phyloP scores from a whole-genome alignment of 2,797 vertebrate genomes.

The Prunella strophiata region DNA sequence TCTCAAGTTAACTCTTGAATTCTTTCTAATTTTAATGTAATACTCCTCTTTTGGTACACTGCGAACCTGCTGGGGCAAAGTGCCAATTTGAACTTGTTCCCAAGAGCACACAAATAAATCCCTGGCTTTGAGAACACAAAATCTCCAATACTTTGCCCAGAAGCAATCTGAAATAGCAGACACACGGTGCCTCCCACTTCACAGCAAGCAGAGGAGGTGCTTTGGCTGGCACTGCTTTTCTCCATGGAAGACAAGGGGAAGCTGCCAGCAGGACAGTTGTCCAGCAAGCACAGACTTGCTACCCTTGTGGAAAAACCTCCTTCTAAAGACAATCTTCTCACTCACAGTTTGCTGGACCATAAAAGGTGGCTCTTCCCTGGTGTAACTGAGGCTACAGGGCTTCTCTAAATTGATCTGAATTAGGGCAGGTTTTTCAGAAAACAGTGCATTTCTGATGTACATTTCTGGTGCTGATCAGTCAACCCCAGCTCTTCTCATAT shows the following conservation, averaged over 20 bases:
- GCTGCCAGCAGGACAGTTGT: background rate
- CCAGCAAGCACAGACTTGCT: background rate
- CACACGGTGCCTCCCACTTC: background rate
- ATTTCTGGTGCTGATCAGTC: background rate
- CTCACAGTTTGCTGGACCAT: background rate
- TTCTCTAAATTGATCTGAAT: background rate
- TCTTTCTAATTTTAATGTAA: background rate
- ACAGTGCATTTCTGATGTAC: background rate
- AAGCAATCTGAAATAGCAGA: background rate
- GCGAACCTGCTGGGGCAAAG: background rate
- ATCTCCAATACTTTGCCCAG: background rate
- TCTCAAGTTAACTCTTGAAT: background rate
- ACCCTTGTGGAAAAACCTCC: background rate
- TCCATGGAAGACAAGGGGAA: background rate
- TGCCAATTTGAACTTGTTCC: background rate
- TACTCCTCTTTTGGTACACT: background rate
- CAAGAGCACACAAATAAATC: background rate
- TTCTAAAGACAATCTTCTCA: background rate
- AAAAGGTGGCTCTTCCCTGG: background rate
- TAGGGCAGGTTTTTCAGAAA: background rate
- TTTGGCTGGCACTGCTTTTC: background rate
- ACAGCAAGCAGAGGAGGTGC: background rate
- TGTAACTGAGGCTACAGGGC: background rate
- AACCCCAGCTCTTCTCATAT: fast-evolving
- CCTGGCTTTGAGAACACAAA: background rate